phyloP scores from a whole-genome alignment of 1,140 invertebrate species.

The Dreissena rostriformis region DNA sequence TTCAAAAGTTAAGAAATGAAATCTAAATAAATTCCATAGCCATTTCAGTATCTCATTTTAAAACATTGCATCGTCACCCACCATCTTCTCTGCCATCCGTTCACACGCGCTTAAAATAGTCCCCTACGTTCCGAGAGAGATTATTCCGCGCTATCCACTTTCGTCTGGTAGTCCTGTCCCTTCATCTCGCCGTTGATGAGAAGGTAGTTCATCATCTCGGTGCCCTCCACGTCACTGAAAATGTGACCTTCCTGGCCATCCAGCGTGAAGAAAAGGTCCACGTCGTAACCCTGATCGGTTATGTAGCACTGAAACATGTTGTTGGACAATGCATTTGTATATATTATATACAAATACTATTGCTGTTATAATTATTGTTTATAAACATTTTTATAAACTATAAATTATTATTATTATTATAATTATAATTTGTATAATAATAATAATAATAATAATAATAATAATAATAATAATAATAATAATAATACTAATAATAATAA shows the following conservation, averaged over 20 bases:
- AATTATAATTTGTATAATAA: conserved; percentile 6
- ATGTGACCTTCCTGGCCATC: conserved; percentile 66
- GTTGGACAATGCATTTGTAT: not conserved
- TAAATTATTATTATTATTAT: not conserved
- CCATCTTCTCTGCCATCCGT: too few relatives aligned
- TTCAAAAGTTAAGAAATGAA: too few relatives aligned
- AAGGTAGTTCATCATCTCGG: conserved; percentile 73
- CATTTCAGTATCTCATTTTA: too few relatives aligned
- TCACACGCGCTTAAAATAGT: too few relatives aligned
- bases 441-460: not conserved
- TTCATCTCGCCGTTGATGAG: conserved; percentile 65
- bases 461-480: conserved; percentile 9
- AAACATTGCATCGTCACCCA: too few relatives aligned
- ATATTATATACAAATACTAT: not conserved
- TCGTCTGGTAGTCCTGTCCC: conserved; percentile 55
- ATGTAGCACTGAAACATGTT: conserved; percentile 69
- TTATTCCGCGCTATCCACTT: not conserved
- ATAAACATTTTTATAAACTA: too few relatives aligned
- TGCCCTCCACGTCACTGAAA: conserved; percentile 74
- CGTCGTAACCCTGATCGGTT: conserved; percentile 72
- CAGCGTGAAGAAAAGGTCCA: conserved; percentile 71
- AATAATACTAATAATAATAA: not conserved
- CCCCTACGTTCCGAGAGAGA: too few relatives aligned
- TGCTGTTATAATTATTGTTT: not conserved
- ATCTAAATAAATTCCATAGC: too few relatives aligned